These are phyloP conservation scores for Oryzias sinensis DNA, from an alignment of 2,797 vertebrate species.

Conservation along the genomic window DNA sequence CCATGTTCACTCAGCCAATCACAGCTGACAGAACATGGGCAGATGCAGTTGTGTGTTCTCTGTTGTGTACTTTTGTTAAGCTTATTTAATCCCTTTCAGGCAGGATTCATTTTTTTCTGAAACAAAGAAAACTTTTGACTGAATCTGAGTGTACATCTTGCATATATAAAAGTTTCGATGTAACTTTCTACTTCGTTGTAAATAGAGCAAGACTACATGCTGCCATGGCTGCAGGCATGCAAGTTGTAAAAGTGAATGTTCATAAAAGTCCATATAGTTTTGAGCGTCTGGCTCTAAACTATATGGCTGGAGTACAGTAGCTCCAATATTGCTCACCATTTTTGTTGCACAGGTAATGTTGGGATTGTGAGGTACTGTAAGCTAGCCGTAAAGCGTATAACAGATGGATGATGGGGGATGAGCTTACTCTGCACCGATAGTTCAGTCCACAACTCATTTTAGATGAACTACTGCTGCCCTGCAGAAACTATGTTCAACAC, in stretches of 20 bases:
- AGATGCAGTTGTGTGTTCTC: constrained; percentile 39
- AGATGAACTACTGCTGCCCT: too few relatives aligned
- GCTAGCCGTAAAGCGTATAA: too few relatives aligned
- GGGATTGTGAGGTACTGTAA: too few relatives aligned
- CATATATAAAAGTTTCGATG: neutral
- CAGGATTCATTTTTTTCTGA: constrained; percentile 9
- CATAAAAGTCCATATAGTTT: neutral
- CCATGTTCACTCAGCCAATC: constrained; percentile 47
- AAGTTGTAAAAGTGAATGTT: constrained; percentile 20
- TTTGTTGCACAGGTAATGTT: too few relatives aligned
- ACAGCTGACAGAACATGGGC: constrained; percentile 36
- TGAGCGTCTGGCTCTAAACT: too few relatives aligned
- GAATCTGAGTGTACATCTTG: neutral
- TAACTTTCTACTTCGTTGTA: too few relatives aligned
- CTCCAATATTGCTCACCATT: too few relatives aligned
- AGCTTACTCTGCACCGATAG: too few relatives aligned
- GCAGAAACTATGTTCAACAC: too few relatives aligned
- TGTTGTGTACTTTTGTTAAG: constrained; percentile 23
- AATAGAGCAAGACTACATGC: neutral
- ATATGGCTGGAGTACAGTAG: too few relatives aligned
- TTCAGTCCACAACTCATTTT: too few relatives aligned
- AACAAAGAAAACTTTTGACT: constrained; percentile 5
- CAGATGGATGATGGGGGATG: too few relatives aligned
- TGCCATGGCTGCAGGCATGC: constrained; percentile 8
- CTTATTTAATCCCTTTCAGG: constrained; percentile 22